phyloP scores from a whole-genome alignment of 2,888 invertebrate species.

The Drosophila histrio region DNA sequence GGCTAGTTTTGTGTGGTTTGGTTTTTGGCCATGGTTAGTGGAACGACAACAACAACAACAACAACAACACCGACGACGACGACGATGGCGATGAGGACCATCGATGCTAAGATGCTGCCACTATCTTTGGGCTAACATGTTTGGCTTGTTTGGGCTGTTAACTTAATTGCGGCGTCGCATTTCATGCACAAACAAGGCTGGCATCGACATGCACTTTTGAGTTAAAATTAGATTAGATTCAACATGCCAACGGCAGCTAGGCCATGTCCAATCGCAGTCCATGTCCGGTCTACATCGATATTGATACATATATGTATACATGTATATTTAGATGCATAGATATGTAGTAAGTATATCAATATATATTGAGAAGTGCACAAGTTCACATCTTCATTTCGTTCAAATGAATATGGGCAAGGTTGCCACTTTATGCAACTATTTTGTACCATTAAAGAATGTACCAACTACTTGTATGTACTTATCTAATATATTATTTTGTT shows the following conservation, averaged over 20 bases:
- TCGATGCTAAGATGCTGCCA: constrained; percentile 32
- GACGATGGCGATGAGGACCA: constrained; percentile 19
- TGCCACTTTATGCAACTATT: too few species aligned
- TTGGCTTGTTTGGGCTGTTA: constrained; percentile 68
- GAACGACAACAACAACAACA: constrained; percentile 38
- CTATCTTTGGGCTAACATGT: constrained; percentile 65
- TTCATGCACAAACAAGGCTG: constrained; percentile 51
- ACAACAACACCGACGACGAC: not conserved
- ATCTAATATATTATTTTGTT: too few species aligned
- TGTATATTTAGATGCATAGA: too few species aligned
- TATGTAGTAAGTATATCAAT: not conserved
- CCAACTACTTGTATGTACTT: too few species aligned
- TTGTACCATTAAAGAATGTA: too few species aligned
- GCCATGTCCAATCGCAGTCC: not conserved
- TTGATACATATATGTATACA: not conserved
- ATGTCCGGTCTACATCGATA: constrained; percentile 37
- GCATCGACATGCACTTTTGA: constrained; percentile 62
- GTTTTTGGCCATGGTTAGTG: constrained; percentile 73
- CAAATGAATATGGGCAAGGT: too few species aligned
- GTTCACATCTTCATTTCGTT: constrained; percentile 47
- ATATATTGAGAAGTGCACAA: constrained; percentile 1
- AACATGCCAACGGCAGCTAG: constrained; percentile 10
- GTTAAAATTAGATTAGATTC: constrained; percentile 75
- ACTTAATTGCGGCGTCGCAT: constrained; percentile 60
- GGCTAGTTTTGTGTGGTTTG: constrained; percentile 37